phyloP scores from a whole-genome alignment of 2,113 vertebrate species.

The Centropristis striata region DNA sequence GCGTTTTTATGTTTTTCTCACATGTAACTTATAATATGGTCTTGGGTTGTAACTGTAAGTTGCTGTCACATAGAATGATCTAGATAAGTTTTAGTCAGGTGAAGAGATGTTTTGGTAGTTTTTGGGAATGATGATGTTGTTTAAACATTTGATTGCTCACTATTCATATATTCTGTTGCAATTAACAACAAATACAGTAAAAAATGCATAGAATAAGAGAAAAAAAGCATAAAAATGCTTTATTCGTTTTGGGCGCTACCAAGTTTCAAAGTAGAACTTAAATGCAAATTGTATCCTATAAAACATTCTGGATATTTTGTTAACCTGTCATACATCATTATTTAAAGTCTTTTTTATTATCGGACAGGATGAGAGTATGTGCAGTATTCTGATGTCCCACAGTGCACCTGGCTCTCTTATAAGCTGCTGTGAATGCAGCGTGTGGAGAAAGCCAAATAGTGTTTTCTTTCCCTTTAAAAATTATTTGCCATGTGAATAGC shows the following conservation, averaged over 20 bases:
- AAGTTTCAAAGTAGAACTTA: neutral
- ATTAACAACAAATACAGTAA: neutral
- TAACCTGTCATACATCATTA: neutral
- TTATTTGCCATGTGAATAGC: conserved; percentile 25
- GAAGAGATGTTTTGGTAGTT: no score
- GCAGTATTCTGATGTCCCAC: conserved; percentile 6
- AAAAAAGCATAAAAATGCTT: neutral
- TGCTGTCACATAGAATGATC: no score
- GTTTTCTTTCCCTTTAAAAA: conserved; percentile 35
- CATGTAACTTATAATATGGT: no score
- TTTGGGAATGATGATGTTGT: no score
- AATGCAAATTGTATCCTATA: neutral
- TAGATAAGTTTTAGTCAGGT: no score
- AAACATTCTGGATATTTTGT: neutral
- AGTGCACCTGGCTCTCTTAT: conserved; percentile 17
- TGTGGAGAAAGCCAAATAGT: conserved; percentile 14
- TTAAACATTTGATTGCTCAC: neutral
- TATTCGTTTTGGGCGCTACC: neutral
- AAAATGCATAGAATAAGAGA: neutral
- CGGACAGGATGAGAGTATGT: neutral
- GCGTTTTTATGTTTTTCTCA: no score
- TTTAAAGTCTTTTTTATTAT: neutral
- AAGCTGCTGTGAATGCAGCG: conserved; percentile 4
- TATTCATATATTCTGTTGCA: neutral
- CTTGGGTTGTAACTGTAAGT: no score